A percentile compares a stretch with the other conserved stretches of the same genome.
These are phyloP conservation scores for Polydrusus tereticollis DNA, from an alignment of 2,888 invertebrate species.

Conservation along the genomic window DNA sequence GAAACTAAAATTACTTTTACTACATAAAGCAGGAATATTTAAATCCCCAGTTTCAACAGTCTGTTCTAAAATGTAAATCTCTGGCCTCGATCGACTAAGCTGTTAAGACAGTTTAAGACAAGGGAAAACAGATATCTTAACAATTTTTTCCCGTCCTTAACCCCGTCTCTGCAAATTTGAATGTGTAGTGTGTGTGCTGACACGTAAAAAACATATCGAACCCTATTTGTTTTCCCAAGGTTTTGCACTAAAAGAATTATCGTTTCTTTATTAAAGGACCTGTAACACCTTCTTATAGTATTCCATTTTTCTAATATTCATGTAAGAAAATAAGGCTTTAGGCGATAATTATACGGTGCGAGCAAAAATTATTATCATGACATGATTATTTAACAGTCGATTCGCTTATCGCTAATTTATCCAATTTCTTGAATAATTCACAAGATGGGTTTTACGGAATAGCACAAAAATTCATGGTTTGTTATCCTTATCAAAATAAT, in stretches of 20 bases:
- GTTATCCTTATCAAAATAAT: too few relatives aligned
- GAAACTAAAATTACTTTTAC: background rate
- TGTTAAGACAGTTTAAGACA: background rate
- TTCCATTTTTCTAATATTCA: too few relatives aligned
- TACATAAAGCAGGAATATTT: background rate
- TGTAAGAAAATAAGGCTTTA: too few relatives aligned
- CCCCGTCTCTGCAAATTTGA: background rate
- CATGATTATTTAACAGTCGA: too few relatives aligned
- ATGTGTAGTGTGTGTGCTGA: slow-evolving; percentile 31
- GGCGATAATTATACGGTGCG: too few relatives aligned
- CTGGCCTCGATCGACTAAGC: background rate
- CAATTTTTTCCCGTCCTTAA: background rate
- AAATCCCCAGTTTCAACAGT: background rate
- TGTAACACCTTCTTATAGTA: too few relatives aligned
- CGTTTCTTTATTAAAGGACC: too few relatives aligned
- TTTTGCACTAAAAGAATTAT: background rate
- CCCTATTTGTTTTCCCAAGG: background rate
- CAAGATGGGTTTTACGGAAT: too few relatives aligned
- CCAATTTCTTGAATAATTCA: too few relatives aligned
- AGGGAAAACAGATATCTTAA: background rate
- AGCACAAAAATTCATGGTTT: too few relatives aligned
- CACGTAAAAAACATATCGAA: slow-evolving; percentile 36
- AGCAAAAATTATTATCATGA: too few relatives aligned
- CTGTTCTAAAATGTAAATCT: background rate
- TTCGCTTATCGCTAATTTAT: too few relatives aligned